Evolutionary conservation across 2,888 invertebrate genomes (phyloP).

Genomic region (Eilema depressum): DNA sequence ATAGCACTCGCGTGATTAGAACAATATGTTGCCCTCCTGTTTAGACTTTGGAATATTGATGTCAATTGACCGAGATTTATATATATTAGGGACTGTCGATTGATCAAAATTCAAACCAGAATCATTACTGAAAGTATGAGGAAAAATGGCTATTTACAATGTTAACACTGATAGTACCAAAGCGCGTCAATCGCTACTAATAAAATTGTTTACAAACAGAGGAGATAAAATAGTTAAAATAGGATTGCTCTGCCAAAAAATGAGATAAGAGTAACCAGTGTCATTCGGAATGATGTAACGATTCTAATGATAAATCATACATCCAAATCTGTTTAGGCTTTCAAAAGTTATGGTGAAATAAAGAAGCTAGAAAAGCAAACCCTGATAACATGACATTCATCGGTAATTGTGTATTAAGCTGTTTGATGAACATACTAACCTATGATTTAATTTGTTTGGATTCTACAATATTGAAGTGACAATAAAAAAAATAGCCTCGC

Average conservation of each 20-base stretch:
- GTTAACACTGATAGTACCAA: neutral
- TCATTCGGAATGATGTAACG: neutral
- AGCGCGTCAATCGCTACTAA: neutral
- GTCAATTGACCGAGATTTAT: conserved; percentile 11
- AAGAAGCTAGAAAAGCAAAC: neutral
- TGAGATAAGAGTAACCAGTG: neutral
- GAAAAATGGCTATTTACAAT: neutral
- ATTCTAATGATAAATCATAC: neutral
- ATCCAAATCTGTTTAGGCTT: neutral
- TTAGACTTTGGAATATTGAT: conserved; percentile 17
- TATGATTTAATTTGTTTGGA: neutral
- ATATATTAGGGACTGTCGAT: neutral
- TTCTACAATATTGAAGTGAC: neutral
- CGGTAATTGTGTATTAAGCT: too few species aligned
- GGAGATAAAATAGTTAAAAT: neutral
- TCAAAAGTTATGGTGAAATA: neutral
- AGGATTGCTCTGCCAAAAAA: neutral
- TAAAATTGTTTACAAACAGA: neutral
- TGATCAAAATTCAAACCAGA: neutral
- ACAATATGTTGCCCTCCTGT: conserved; percentile 25
- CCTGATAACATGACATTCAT: too few species aligned
- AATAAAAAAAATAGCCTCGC: neutral
- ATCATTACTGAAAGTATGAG: neutral
- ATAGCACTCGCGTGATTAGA: conserved; percentile 20
- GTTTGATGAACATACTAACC: too few species aligned